A percentile compares a stretch with the other conserved stretches of the same genome.
These are phyloP conservation scores for Sialia sialis DNA, from an alignment of 2,113 vertebrate species.

Conservation along the genomic window DNA sequence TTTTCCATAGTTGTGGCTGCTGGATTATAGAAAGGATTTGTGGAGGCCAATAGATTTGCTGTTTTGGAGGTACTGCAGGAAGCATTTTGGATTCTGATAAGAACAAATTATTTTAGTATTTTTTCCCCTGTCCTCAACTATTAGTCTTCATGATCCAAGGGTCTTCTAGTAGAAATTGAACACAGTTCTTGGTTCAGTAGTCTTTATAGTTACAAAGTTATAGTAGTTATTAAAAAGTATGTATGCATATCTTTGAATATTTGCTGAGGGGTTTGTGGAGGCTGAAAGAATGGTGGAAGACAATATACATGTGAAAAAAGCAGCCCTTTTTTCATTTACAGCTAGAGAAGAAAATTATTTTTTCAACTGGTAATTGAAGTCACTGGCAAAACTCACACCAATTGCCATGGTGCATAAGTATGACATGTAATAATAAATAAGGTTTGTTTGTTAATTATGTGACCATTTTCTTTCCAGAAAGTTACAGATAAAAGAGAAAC, in stretches of 20 bases:
- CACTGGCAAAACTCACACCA: neutral
- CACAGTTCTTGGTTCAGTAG: neutral
- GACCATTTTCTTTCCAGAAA: neutral
- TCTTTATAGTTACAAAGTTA: neutral
- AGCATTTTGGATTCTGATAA: neutral
- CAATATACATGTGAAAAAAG: neutral
- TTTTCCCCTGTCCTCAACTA: neutral
- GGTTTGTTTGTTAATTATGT: neutral
- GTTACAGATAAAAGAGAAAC: neutral
- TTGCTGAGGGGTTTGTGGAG: neutral
- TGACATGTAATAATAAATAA: neutral
- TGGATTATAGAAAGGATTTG: neutral
- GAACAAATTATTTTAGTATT: neutral
- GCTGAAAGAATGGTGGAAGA: neutral
- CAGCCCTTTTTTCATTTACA: neutral
- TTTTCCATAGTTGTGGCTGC: neutral
- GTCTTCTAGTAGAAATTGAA: neutral
- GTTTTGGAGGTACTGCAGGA: neutral
- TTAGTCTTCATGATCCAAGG: neutral
- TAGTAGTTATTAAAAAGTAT: neutral
- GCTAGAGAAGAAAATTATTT: neutral
- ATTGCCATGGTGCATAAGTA: neutral
- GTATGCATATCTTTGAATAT: neutral
- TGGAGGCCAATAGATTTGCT: neutral
- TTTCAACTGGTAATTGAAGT: neutral